Evolutionary conservation across 2,113 vertebrate species (phyloP).

Genomic region (Syrrhaptes paradoxus): DNA sequence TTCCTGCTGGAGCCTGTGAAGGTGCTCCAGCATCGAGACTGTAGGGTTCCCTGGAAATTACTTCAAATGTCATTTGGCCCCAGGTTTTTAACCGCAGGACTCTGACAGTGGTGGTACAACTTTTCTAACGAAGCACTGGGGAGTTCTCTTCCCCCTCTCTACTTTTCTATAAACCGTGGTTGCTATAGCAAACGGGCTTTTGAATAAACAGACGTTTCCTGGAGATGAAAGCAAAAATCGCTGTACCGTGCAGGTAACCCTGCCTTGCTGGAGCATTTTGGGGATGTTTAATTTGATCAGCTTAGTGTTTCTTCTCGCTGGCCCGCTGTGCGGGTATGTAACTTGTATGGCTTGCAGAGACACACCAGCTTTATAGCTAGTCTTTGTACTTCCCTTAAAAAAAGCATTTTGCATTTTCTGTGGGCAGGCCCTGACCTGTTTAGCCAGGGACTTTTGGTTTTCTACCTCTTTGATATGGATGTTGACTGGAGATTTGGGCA

Average conservation of each 20-base stretch:
- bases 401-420: slow-evolving; percentile 23
- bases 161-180: background rate
- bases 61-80: background rate
- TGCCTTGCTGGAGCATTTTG: background rate
- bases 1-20: background rate
- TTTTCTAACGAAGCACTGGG: background rate
- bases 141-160: background rate
- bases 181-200: background rate
- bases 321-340: background rate
- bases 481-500: slow-evolving; percentile 30
- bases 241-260: slow-evolving; percentile 25
- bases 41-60: background rate
- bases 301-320: background rate
- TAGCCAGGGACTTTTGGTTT: slow-evolving; percentile 2
- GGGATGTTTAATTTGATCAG: background rate
- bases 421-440: slow-evolving; percentile 42
- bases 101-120: background rate
- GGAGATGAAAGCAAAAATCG: slow-evolving; percentile 1
- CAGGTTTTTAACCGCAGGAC: background rate
- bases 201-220: background rate
- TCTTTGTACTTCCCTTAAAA: background rate
- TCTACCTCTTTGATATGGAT: slow-evolving; percentile 43
- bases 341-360: background rate
- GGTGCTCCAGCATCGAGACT: background rate
- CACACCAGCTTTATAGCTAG: background rate